Conservation (phyloP, 2,113 vertebrate genomes). For the Helogale parvula region DNA sequence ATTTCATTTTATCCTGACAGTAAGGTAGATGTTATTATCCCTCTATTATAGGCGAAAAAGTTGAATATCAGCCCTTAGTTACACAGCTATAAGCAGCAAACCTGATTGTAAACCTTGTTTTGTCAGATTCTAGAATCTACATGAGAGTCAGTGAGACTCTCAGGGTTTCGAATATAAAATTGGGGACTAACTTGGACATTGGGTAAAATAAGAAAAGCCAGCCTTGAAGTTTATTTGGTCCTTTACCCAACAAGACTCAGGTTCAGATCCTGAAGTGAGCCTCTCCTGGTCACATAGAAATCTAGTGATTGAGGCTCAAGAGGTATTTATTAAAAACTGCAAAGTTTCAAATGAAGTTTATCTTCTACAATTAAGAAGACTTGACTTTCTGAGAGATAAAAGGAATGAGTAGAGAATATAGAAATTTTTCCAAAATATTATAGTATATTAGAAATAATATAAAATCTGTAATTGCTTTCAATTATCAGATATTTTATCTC, state of each 20-base stretch:
- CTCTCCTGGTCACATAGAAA: not conserved
- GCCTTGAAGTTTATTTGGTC: not conserved
- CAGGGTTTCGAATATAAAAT: not conserved
- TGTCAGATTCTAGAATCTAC: not conserved
- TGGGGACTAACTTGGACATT: not conserved
- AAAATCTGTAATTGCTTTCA: constrained; percentile 28
- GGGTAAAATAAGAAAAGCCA: not conserved
- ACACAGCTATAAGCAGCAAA: not conserved
- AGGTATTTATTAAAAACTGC: not conserved
- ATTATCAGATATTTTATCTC: not conserved
- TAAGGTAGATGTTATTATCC: not conserved
- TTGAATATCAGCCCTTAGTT: not conserved
- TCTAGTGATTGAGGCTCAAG: not conserved
- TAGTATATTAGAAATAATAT: not conserved
- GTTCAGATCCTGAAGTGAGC: not conserved
- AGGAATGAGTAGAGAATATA: not conserved
- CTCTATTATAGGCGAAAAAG: not conserved
- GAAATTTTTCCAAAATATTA: not conserved
- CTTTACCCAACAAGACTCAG: not conserved
- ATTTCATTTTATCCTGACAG: not conserved
- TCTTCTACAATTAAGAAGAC: not conserved
- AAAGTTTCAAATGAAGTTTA: not conserved
- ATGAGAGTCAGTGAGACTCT: not conserved
- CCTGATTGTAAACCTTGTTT: not conserved
- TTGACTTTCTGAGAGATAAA: not conserved